These are phyloP conservation scores for Rhizomys pruinosus DNA, from an alignment of 2,113 vertebrate genomes.

Conservation along the genomic window DNA sequence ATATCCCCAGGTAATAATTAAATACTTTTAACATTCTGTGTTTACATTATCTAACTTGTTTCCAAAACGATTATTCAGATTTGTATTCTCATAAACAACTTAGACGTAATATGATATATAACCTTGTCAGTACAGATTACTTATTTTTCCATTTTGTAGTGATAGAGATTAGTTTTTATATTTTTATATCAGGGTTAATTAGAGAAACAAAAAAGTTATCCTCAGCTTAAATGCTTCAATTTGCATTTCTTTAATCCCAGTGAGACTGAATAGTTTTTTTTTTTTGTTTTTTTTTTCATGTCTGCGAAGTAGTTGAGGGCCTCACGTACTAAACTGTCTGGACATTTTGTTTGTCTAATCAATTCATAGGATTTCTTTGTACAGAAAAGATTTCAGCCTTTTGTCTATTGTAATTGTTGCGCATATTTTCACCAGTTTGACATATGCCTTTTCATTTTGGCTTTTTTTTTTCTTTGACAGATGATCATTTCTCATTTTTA, in stretches of 20 bases:
- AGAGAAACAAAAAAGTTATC: not conserved
- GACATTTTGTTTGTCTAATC: constrained; percentile 51
- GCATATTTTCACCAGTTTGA: constrained; percentile 62
- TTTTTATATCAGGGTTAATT: constrained; percentile 20
- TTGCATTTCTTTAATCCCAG: constrained; percentile 34
- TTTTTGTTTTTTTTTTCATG: not conserved
- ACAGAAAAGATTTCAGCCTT: constrained; percentile 56
- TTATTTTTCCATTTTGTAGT: not conserved
- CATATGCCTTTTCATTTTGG: constrained; percentile 61
- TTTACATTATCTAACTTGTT: constrained; percentile 29
- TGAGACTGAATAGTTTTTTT: not conserved
- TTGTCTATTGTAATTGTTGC: constrained; percentile 64
- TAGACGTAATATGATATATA: not conserved
- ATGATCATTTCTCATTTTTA: constrained; percentile 66
- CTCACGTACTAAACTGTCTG: not conserved
- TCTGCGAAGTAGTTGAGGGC: not conserved
- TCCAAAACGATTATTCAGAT: constrained; percentile 26
- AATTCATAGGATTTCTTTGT: constrained; percentile 36
- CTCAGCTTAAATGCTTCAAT: constrained; percentile 33
- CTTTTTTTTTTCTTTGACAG: constrained; percentile 62
- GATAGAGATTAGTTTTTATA: not conserved
- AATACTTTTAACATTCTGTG: not conserved
- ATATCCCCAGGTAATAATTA: not conserved
- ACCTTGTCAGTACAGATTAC: not conserved
- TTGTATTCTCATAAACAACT: not conserved